Conservation (phyloP, 2,888 invertebrate species). For the Argyresthia albistria region DNA sequence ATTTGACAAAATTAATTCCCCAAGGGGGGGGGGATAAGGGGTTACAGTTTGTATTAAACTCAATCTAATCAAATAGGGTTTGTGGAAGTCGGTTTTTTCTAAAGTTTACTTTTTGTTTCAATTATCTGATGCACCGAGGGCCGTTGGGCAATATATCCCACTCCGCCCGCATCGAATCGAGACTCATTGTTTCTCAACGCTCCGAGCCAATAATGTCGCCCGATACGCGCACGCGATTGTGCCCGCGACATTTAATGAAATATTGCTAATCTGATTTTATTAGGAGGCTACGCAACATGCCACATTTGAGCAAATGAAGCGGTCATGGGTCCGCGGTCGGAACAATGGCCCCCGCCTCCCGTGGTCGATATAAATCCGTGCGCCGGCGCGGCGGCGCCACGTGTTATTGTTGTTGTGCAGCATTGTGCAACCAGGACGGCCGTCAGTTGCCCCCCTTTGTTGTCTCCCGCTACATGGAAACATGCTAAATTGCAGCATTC, state of each 20-base stretch:
- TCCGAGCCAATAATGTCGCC: slow-evolving; percentile 7
- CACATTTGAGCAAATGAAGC: slow-evolving; percentile 24
- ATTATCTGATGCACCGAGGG: slow-evolving; percentile 13
- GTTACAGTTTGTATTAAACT: too few species aligned
- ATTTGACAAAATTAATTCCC: too few species aligned
- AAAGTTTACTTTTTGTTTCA: too few species aligned
- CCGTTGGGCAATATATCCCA: slow-evolving; percentile 15
- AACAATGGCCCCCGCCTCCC: slow-evolving; percentile 24
- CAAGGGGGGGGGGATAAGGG: too few species aligned
- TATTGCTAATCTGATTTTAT: slow-evolving; percentile 22
- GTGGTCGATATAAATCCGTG: slow-evolving; percentile 26
- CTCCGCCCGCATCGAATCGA: slow-evolving; percentile 17
- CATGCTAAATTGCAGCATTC: slow-evolving; percentile 34
- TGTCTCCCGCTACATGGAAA: slow-evolving; percentile 24
- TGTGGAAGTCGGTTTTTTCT: too few species aligned
- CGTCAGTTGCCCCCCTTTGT: slow-evolving; percentile 33
- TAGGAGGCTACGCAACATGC: not conserved
- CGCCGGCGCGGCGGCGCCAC: slow-evolving; percentile 21
- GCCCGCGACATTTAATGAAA: slow-evolving; percentile 30
- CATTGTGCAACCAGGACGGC: slow-evolving; percentile 30
- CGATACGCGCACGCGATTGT: slow-evolving; percentile 12
- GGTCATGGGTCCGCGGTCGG: slow-evolving; percentile 21
- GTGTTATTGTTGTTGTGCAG: slow-evolving; percentile 25
- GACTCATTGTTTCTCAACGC: slow-evolving; percentile 37
- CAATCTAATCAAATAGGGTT: too few species aligned